Conservation (phyloP, 1,140 invertebrate genomes). For the Hyphantria cunea region DNA sequence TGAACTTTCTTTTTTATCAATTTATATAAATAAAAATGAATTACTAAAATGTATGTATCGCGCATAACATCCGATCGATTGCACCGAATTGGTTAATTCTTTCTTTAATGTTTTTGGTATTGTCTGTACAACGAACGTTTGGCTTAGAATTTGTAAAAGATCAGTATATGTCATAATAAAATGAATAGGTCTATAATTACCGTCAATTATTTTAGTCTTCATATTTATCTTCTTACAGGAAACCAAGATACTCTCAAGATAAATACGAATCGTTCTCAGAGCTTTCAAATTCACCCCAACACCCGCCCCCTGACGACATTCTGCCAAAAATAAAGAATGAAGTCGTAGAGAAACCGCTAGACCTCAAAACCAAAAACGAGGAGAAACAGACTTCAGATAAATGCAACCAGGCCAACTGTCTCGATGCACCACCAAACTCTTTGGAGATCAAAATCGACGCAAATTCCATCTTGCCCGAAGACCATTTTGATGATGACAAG, state of each 20-base stretch:
- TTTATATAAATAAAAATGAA: too few species aligned
- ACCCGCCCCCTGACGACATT: conserved; percentile 60
- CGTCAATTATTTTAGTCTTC: too few species aligned
- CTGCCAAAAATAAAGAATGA: conserved; percentile 55
- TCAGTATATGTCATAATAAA: too few species aligned
- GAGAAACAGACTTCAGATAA: conserved; percentile 61
- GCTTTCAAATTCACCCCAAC: conserved; percentile 68
- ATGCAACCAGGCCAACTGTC: conserved; percentile 48
- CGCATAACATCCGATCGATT: too few species aligned
- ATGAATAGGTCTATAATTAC: too few species aligned
- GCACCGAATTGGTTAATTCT: too few species aligned
- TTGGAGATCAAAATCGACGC: conserved; percentile 69
- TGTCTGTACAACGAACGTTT: too few species aligned
- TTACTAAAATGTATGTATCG: too few species aligned
- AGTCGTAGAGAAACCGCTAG: conserved; percentile 56
- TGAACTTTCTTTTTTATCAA: too few species aligned
- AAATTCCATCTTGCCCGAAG: conserved; percentile 64
- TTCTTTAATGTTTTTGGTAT: too few species aligned
- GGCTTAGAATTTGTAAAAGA: too few species aligned
- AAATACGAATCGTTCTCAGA: conserved; percentile 72
- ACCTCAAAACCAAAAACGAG: conserved; percentile 65
- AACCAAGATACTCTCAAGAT: conserved; percentile 68
- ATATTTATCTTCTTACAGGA: conserved; percentile 48
- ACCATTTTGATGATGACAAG: conserved; percentile 70
- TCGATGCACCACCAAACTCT: conserved; percentile 43